Conservation (phyloP, 2,113 vertebrate genomes). For the Capreolus pygargus region DNA sequence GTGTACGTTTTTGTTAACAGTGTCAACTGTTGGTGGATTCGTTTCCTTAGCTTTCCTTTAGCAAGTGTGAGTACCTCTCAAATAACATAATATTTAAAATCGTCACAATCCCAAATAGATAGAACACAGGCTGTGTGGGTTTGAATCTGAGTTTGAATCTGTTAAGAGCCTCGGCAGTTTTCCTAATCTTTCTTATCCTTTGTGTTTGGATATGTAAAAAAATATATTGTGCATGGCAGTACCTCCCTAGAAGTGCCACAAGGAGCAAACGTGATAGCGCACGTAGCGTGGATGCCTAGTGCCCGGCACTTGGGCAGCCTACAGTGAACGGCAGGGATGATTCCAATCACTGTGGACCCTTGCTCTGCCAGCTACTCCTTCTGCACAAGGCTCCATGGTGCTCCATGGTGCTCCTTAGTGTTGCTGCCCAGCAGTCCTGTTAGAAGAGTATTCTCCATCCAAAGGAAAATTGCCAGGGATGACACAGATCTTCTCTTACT, state of each 20-base stretch:
- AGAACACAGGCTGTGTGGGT: not conserved
- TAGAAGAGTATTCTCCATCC: not conserved
- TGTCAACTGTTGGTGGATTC: not conserved
- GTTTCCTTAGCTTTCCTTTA: not conserved
- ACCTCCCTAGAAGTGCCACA: not conserved
- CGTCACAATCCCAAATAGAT: not conserved
- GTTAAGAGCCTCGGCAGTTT: not conserved
- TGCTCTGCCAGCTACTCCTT: not conserved
- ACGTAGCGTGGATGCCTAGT: not conserved
- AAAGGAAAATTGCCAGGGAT: not conserved
- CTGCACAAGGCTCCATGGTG: not conserved
- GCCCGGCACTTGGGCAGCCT: not conserved
- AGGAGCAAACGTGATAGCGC: not conserved
- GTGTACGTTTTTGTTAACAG: not conserved
- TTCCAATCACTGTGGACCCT: not conserved
- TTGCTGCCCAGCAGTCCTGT: not conserved
- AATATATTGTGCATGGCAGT: not conserved
- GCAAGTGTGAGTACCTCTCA: not conserved
- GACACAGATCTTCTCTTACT: not conserved
- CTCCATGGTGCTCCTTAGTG: not conserved
- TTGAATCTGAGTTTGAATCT: not conserved
- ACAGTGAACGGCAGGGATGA: not conserved
- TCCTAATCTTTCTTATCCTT: not conserved
- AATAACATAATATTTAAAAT: not conserved
- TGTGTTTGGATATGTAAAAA: not conserved